Evolutionary conservation across 1,140 invertebrate species (phyloP), one percentile per base, ranked within the genome.

Genomic region (Brachionus rotundiformis): DNA sequence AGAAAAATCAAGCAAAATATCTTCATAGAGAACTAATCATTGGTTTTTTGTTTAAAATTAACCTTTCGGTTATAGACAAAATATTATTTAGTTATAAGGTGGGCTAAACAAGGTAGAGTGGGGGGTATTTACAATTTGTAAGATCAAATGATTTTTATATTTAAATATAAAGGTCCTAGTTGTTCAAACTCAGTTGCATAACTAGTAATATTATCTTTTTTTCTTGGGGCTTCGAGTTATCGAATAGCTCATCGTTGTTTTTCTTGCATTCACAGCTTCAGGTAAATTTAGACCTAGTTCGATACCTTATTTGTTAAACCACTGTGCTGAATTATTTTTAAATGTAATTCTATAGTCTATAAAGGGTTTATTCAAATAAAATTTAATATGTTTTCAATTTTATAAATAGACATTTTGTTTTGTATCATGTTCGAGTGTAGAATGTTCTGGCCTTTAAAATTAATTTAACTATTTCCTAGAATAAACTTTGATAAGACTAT

Each of bases 1-100:
- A 23, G 31, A 68, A 68, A 33, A 68, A 63, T 29, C 25, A n/a
- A 68, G 31, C 63, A 68, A 68, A 63, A 68, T 6, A 36, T 68
- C 27, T 33, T 33, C 31, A 19, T 19, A 33, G 13, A 68, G 63
- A 33, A 33, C 11, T 68, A 68, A 68, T 68, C 63, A 68, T 68
- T 16, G 31, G n/a, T 68, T 33, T 68, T 33, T 33, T 54, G 16
- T 54, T 54, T 29, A n/a, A 68, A 68, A 68, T 68, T 68, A 68
- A 68, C 63, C 63, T 68, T 68, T 68, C 29, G 27, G 61, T 29
- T 29, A 63, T 63, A 63, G 61, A 63, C 61, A 63, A 63, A 63
- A 63, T 54, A 54, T 54, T 54, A 8, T 63, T 63, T 63, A 29
- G 25, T 23, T 27, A n/a, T 63, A 8, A 63, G 61, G 61, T 27